Percentiles rank a stretch among this genome's conserved stretches.
phyloP scores from a whole-genome alignment of 1,140 invertebrate genomes.

The Elymnias hypermnestra region DNA sequence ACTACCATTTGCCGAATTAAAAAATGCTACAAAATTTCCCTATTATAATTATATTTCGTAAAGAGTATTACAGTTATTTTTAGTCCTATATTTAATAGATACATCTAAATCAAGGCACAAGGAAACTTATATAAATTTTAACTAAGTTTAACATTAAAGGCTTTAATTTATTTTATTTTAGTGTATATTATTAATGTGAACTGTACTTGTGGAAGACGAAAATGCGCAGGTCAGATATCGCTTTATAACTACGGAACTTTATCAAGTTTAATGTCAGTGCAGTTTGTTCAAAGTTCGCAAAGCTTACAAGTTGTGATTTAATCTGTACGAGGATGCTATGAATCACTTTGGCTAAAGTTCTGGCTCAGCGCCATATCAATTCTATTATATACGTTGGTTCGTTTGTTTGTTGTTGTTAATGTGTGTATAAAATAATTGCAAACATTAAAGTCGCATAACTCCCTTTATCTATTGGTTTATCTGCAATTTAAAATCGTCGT shows the following conservation, averaged over 20 bases:
- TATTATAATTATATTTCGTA: too few relatives aligned
- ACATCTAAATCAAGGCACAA: too few relatives aligned
- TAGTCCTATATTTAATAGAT: too few relatives aligned
- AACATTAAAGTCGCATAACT: constrained; percentile 9
- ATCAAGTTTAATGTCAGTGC: neutral
- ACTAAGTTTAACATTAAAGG: too few relatives aligned
- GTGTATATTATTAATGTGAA: too few relatives aligned
- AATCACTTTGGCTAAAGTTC: constrained; percentile 25
- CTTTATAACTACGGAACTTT: neutral
- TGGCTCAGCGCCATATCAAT: constrained; percentile 33
- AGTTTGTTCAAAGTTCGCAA: constrained; percentile 6
- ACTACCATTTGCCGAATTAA: too few relatives aligned
- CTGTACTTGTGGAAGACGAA: too few relatives aligned
- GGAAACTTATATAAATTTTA: too few relatives aligned
- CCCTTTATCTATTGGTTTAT: constrained; percentile 4
- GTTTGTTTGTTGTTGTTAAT: constrained; percentile 11
- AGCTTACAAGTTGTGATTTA: constrained; percentile 16
- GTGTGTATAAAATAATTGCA: constrained; percentile 33
- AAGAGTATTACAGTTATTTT: too few relatives aligned
- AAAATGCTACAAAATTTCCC: too few relatives aligned
- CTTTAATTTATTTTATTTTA: too few relatives aligned
- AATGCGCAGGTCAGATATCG: too few relatives aligned
- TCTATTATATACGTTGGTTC: constrained; percentile 19
- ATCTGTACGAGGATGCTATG: constrained; percentile 14
- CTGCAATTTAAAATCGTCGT: constrained; percentile 13